Conservation (phyloP, 2,113 vertebrate genomes). For the Hyperopisus bebe region DNA sequence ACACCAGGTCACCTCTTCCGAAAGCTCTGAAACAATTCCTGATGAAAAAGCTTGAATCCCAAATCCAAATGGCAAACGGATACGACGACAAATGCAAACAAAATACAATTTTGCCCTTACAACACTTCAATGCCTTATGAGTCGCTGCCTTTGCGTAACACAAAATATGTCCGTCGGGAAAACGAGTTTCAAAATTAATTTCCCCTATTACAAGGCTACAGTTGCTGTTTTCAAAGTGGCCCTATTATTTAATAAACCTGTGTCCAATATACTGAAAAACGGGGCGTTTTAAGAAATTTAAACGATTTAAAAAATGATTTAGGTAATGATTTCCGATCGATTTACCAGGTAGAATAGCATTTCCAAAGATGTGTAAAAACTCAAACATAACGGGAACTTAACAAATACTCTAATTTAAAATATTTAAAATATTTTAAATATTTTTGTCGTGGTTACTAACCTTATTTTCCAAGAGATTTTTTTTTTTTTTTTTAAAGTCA, state of each 20-base stretch:
- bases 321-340: not conserved
- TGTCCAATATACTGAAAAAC: not conserved
- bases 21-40: not conserved
- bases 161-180: conserved; percentile 8
- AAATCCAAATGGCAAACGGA: not conserved
- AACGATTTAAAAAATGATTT: not conserved
- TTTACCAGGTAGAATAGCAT: not conserved
- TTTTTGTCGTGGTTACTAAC: not conserved
- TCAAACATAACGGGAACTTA: not conserved
- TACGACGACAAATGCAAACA: not conserved
- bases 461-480: not conserved
- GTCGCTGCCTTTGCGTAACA: conserved; percentile 10
- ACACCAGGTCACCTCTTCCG: not conserved
- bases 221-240: not conserved
- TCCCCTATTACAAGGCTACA: not conserved
- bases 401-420: not conserved
- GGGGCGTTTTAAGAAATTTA: not conserved
- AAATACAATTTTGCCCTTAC: not conserved
- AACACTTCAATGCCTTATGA: not conserved
- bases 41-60: not conserved
- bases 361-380: not conserved
- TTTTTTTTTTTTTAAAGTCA: not conserved
- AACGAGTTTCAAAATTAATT: not conserved
- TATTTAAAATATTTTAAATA: too few relatives aligned
- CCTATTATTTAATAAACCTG: not conserved